Conservation (phyloP, 2,797 vertebrate genomes). For the Hemibagrus guttatus region DNA sequence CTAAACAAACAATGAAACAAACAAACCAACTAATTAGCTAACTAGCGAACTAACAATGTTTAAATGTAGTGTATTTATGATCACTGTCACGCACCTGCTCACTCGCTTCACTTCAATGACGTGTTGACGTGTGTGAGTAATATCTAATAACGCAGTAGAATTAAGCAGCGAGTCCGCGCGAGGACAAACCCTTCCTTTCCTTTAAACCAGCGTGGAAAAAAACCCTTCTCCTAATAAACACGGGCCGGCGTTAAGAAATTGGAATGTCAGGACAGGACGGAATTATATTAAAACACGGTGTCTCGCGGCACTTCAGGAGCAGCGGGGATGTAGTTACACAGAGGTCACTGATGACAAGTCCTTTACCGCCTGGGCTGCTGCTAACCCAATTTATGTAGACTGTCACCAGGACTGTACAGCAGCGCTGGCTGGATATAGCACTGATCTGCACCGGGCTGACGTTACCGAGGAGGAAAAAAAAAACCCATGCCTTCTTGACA, state of each 20-base stretch:
- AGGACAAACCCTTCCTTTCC: slow-evolving; percentile 43
- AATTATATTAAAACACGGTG: slow-evolving; percentile 60
- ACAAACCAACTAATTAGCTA: neutral
- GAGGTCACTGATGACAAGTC: slow-evolving; percentile 62
- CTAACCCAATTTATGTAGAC: slow-evolving; percentile 65
- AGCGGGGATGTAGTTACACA: slow-evolving; percentile 59
- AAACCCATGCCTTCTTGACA: slow-evolving; percentile 49
- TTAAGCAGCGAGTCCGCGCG: slow-evolving; percentile 29
- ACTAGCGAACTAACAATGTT: neutral
- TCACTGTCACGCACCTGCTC: neutral
- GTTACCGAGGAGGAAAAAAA: slow-evolving; percentile 30
- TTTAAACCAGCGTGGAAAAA: slow-evolving; percentile 47
- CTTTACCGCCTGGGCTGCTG: slow-evolving; percentile 55
- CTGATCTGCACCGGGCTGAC: slow-evolving; percentile 56
- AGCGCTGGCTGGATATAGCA: slow-evolving; percentile 50
- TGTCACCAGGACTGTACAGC: slow-evolving; percentile 58
- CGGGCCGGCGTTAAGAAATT: slow-evolving; percentile 50
- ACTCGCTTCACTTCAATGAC: neutral
- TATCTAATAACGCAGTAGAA: slow-evolving; percentile 30
- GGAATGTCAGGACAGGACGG: slow-evolving; percentile 58
- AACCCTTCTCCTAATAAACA: slow-evolving; percentile 47
- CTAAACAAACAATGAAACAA: neutral
- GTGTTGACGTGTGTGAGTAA: neutral
- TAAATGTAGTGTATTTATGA: too few relatives aligned
- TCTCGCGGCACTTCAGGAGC: slow-evolving; percentile 57